Evolutionary conservation across 2,113 vertebrate species (phyloP).

Genomic region (Tauraco erythrolophus): DNA sequence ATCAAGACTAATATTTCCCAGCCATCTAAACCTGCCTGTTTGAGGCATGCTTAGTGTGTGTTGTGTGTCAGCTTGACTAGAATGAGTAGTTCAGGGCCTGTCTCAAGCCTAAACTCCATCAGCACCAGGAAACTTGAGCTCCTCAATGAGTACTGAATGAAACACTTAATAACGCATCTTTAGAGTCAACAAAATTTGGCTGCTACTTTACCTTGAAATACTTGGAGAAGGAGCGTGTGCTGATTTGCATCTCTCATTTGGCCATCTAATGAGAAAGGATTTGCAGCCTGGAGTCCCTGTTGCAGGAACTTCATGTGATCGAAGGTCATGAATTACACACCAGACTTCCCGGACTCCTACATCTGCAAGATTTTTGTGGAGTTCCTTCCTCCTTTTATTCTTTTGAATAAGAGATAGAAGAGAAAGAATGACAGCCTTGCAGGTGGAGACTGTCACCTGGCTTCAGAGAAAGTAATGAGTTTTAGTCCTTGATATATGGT

Average conservation of each 20-base stretch:
- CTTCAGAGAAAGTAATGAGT: neutral
- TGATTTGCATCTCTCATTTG: neutral
- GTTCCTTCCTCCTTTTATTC: neutral
- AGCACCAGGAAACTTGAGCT: neutral
- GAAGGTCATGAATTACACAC: neutral
- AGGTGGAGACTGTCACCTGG: neutral
- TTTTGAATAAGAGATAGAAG: neutral
- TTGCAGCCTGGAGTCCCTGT: neutral
- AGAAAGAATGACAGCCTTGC: neutral
- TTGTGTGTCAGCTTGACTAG: neutral
- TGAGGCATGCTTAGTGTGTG: rapidly evolving
- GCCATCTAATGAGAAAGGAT: neutral
- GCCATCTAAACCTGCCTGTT: neutral
- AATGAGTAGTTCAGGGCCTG: neutral
- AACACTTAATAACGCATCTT: neutral
- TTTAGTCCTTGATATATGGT: neutral
- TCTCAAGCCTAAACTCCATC: neutral
- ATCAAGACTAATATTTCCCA: neutral
- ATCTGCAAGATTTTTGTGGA: neutral
- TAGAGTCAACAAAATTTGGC: neutral
- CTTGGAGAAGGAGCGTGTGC: neutral
- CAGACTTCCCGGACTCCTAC: neutral
- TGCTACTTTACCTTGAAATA: neutral
- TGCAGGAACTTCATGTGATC: neutral
- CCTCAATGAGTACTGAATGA: neutral